Evolutionary conservation across 2,797 vertebrate species (phyloP).

Genomic region (Simalia tracyae): DNA sequence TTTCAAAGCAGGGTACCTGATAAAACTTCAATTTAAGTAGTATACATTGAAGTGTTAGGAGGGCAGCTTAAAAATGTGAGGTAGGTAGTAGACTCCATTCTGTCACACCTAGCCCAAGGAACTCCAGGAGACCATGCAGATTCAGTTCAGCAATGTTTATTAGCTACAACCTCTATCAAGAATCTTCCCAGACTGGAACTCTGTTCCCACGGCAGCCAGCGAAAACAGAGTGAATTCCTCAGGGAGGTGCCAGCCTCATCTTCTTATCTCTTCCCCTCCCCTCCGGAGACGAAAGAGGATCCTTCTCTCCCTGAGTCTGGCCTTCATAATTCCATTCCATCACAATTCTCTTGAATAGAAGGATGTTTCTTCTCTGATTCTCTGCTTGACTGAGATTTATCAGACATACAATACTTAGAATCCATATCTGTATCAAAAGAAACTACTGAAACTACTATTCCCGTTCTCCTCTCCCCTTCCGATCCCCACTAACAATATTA

Average conservation of each 20-base stretch:
- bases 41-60: neutral
- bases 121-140: too few relatives aligned
- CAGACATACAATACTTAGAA: neutral
- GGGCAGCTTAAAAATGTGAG: neutral
- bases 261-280: too few relatives aligned
- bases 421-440: neutral
- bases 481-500: neutral
- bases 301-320: too few relatives aligned
- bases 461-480: neutral
- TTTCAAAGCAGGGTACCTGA: slow-evolving; percentile 25
- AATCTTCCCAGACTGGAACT: too few relatives aligned
- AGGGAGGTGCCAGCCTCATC: too few relatives aligned
- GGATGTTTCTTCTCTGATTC: neutral
- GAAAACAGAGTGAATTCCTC: too few relatives aligned
- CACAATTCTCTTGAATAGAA: neutral
- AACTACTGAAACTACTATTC: neutral
- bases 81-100: neutral
- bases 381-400: neutral
- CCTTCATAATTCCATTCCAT: too few relatives aligned
- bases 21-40: neutral
- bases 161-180: too few relatives aligned
- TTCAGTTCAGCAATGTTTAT: too few relatives aligned
- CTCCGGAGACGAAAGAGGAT: too few relatives aligned
- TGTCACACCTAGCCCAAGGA: too few relatives aligned
- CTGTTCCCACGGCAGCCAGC: too few relatives aligned